Percentiles rank a stretch among this genome's conserved stretches.
phyloP scores from a whole-genome alignment of 2,113 vertebrate species.

The Phaetusa simplex region DNA sequence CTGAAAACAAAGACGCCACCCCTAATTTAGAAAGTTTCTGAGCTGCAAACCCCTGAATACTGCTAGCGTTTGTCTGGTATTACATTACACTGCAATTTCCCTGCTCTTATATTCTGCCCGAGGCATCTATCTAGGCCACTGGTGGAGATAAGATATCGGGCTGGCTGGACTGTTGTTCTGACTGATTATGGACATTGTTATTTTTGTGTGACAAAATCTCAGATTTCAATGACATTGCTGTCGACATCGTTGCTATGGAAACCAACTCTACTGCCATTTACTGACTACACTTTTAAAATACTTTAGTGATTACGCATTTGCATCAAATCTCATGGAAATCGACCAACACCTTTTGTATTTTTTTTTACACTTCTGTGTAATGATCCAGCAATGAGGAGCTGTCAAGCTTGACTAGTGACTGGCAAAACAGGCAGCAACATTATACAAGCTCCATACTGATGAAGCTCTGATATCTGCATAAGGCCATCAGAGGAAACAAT shows the following conservation, averaged over 20 bases:
- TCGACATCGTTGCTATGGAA: conserved; percentile 15
- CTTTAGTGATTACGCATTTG: not conserved
- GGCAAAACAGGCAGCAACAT: not conserved
- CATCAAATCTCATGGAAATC: not conserved
- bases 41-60: not conserved
- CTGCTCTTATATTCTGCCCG: not conserved
- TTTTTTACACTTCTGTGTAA: conserved; percentile 11
- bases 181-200: not conserved
- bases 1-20: not conserved
- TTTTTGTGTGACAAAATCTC: not conserved
- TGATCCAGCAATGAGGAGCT: not conserved
- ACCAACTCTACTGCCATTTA: conserved; percentile 2
- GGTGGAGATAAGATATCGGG: not conserved
- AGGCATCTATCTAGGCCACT: not conserved
- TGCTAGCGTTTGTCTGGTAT: not conserved
- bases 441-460: not conserved
- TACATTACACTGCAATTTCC: not conserved
- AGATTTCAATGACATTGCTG: not conserved
- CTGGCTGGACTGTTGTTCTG: not conserved
- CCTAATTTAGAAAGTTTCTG: not conserved
- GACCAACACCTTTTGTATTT: not conserved
- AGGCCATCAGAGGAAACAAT: not conserved
- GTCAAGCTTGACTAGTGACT: not conserved
- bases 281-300: not conserved
- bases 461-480: not conserved